Percentiles rank a stretch among this genome's conserved stretches.
Conservation (phyloP, 2,113 vertebrate genomes). For the Arothron firmamentum region DNA sequence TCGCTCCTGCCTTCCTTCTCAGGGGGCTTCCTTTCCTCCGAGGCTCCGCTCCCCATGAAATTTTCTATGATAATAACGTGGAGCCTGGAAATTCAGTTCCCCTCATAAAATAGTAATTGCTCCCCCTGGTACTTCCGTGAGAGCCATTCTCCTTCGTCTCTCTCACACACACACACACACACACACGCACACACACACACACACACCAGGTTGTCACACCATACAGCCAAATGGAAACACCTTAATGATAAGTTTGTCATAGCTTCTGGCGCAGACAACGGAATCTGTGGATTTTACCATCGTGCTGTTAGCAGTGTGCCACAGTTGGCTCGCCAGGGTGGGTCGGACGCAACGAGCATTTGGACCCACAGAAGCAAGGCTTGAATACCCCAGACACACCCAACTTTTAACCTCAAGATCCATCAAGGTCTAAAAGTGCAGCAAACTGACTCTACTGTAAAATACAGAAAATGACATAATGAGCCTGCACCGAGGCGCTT, state of each 20-base stretch:
- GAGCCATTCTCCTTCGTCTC: slow-evolving; percentile 1
- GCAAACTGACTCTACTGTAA: slow-evolving; percentile 6
- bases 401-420: slow-evolving; percentile 1
- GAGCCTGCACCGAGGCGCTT: neutral
- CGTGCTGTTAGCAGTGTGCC: slow-evolving; percentile 10
- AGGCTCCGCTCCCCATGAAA: slow-evolving; percentile 32
- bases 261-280: neutral
- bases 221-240: slow-evolving; percentile 38
- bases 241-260: slow-evolving; percentile 24
- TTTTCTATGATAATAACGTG: slow-evolving; percentile 30
- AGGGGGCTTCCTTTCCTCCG: slow-evolving; percentile 12
- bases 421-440: slow-evolving; percentile 3
- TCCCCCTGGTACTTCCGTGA: slow-evolving; percentile 49
- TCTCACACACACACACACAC: slow-evolving; percentile 18
- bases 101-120: slow-evolving; percentile 63
- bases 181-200: slow-evolving; percentile 6
- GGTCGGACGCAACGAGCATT: slow-evolving; percentile 6
- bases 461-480: slow-evolving; percentile 23
- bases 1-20: slow-evolving; percentile 10
- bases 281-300: slow-evolving; percentile 30
- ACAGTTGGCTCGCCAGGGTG: slow-evolving; percentile 6
- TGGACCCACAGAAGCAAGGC: neutral
- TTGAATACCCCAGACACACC: neutral
- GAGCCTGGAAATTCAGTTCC: slow-evolving; percentile 56
- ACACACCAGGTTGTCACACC: slow-evolving; percentile 33